These are phyloP conservation scores for Excalfactoria chinensis DNA, from an alignment of 2,113 vertebrate species.

Conservation along the genomic window DNA sequence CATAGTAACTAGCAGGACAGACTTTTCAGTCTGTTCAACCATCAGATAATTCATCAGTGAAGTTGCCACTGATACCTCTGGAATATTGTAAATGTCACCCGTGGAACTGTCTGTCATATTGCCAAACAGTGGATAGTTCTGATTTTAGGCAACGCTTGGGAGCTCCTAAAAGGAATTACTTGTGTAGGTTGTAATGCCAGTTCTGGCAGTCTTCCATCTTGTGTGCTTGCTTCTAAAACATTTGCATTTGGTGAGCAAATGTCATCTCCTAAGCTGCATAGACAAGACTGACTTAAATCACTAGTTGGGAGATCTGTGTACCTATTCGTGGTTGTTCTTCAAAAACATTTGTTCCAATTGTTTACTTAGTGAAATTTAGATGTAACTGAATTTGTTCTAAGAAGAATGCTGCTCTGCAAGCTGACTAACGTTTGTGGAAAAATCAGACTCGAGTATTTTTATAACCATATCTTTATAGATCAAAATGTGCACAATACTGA, in stretches of 20 bases:
- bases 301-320: not conserved
- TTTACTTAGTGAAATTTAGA: not conserved
- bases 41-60: not conserved
- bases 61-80: not conserved
- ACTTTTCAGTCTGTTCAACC: not conserved
- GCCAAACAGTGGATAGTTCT: not conserved
- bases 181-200: not conserved
- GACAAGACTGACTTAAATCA: not conserved
- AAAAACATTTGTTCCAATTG: not conserved
- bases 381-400: not conserved
- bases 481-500: not conserved
- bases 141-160: not conserved
- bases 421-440: not conserved
- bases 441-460: not conserved
- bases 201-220: slow-evolving; percentile 9
- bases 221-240: rapidly evolving
- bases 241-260: not conserved
- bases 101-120: not conserved
- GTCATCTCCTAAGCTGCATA: not conserved
- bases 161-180: not conserved
- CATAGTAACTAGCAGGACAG: not conserved
- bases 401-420: not conserved
- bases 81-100: not conserved
- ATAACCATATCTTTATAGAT: not conserved
- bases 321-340: not conserved